Evolutionary conservation across 2,888 invertebrate genomes (phyloP), one percentile per base, ranked within the genome.

Genomic region (Tachina grossa): DNA sequence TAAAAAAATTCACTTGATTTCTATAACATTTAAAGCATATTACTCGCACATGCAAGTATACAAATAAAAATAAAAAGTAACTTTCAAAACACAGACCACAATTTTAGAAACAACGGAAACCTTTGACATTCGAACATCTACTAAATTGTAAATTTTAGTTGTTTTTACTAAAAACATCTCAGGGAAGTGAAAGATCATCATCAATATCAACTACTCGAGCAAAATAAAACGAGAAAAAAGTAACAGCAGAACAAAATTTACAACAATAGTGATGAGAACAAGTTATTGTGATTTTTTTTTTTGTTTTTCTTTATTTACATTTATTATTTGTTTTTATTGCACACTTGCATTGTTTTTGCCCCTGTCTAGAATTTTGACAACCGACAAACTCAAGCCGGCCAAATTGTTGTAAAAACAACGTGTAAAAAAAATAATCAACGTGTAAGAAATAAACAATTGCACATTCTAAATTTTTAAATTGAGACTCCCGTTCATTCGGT

Each of bases 161-260:
- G 59, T 59, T 78, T 83, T 61, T 74, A 78, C 77, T 83, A 74
- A 78, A 83, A 78, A 53, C 79, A 78, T 72, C 72, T 83, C 43
- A 61, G 59, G 43, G 11, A 59, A 77, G 77, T 57, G 39, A 47
- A 45, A 71, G 43, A 71, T 22, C 57, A 72, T 41, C 39, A 57
- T 47, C 39, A 53, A 57, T 61, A 79, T 53, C 63, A 74, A 43
- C 51, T 31, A 43, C 45, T 43, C 22, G 22, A 68, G 19, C 10
- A n/a, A 57, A 75, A 75, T n/a, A 22, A 51, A 65, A 63, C 13
- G 55, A 49, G 41, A 74, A 74, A 55, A 68, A 16, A 53, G 19
- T 16, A 75, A 51, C 45, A 59, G n/a, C 11, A 47, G 47, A 68
- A 59, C 31, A 22, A 45, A 65, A 55, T 68, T 72, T 59, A 77